Conservation (phyloP, 2,888 invertebrate species). For the Cryptocheilus praepositus region DNA sequence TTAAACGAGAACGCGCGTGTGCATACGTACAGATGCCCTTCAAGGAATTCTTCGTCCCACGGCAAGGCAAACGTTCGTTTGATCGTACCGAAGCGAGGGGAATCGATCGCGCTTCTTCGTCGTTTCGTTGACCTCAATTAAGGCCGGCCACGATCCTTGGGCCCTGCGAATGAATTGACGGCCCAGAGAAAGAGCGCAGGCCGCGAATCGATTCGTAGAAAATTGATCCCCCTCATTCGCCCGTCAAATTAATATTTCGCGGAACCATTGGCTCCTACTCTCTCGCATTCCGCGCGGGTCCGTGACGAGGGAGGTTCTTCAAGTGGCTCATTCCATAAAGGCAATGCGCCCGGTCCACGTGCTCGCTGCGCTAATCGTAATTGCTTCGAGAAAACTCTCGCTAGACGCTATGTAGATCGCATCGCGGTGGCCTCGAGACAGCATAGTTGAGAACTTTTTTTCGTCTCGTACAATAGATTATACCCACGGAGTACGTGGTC, state of each 20-base stretch:
- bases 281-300: too few relatives aligned
- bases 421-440: too few relatives aligned
- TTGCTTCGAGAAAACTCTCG: too few relatives aligned
- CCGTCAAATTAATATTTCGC: conserved; percentile 12
- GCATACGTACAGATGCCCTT: not conserved
- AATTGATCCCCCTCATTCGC: conserved; percentile 1
- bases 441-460: too few relatives aligned
- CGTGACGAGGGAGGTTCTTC: too few relatives aligned
- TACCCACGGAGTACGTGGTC: too few relatives aligned
- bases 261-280: conserved; percentile 7
- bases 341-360: too few relatives aligned
- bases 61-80: conserved; percentile 8
- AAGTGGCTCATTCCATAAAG: too few relatives aligned
- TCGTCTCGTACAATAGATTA: too few relatives aligned
- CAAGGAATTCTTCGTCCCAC: not conserved
- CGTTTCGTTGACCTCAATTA: conserved; percentile 27
- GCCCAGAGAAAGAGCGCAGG: not conserved
- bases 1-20: not conserved
- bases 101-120: conserved; percentile 8
- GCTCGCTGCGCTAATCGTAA: too few relatives aligned
- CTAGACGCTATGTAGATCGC: too few relatives aligned
- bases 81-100: conserved; percentile 6
- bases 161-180: conserved; percentile 3
- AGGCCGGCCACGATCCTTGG: conserved; percentile 11
- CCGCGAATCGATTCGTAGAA: conserved; percentile 4